These are phyloP conservation scores for Anableps anableps DNA, from an alignment of 2,797 vertebrate genomes.

Conservation along the genomic window DNA sequence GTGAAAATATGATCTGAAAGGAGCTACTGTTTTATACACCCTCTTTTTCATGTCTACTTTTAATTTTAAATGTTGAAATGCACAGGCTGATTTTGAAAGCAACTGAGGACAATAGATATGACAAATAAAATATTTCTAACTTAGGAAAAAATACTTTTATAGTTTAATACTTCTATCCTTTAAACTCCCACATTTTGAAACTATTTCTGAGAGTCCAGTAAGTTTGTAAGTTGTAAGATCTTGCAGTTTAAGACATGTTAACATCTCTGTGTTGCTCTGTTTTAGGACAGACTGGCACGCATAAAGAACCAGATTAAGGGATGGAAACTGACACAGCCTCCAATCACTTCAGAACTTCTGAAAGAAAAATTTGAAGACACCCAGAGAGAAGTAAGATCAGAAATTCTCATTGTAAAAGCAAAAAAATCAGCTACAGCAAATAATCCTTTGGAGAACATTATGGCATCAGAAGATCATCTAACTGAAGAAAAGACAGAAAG, in stretches of 20 bases:
- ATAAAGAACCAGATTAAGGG: constrained; percentile 47
- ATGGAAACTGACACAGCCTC: constrained; percentile 40
- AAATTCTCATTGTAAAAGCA: constrained; percentile 5
- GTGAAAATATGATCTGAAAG: too few species aligned
- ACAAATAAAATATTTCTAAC: not conserved
- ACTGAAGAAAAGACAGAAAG: constrained; percentile 28
- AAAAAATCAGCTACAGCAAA: constrained; percentile 5
- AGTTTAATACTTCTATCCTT: not conserved
- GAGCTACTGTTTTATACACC: too few species aligned
- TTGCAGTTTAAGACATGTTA: not conserved
- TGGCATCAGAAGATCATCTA: constrained; percentile 20
- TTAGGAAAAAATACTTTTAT: not conserved
- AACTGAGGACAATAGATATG: not conserved
- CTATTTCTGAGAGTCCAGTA: not conserved
- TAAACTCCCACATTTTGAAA: not conserved
- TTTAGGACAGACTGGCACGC: constrained; percentile 51
- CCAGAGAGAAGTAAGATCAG: not conserved
- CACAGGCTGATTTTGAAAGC: too few species aligned
- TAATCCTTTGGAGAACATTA: not conserved
- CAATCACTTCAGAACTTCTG: constrained; percentile 18
- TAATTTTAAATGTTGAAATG: too few species aligned
- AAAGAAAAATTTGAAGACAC: constrained; percentile 5
- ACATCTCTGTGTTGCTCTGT: constrained; percentile 6
- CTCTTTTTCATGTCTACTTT: too few species aligned
- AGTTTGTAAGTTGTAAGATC: not conserved